Conservation (phyloP, 1,140 invertebrate genomes). For the Lordiphosa collinella region DNA sequence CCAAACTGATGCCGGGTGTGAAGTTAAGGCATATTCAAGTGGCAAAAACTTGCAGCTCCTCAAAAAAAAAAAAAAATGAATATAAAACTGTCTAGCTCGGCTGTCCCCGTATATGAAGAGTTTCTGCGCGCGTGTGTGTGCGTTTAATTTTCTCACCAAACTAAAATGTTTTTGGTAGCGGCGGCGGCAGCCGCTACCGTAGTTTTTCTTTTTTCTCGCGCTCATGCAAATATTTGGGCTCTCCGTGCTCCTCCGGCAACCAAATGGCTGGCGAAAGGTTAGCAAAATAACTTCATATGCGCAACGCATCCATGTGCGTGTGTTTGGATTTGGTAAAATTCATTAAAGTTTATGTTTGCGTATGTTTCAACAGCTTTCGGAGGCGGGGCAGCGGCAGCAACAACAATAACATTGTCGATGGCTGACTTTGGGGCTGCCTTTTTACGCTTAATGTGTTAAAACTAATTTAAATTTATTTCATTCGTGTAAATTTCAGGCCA, state of each 20-base stretch:
- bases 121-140: slow-evolving; percentile 7
- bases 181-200: slow-evolving; percentile 22
- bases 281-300: slow-evolving; percentile 73
- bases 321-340: slow-evolving; percentile 72
- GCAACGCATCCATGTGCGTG: slow-evolving; percentile 27
- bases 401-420: slow-evolving; percentile 51
- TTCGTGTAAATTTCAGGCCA: slow-evolving; percentile 31
- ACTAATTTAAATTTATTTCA: slow-evolving; percentile 78
- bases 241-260: slow-evolving; percentile 41
- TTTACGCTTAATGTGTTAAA: slow-evolving; percentile 76
- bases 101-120: slow-evolving; percentile 1
- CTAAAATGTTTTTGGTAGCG: slow-evolving; percentile 62
- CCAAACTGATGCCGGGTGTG: slow-evolving; percentile 30
- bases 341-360: slow-evolving; percentile 77
- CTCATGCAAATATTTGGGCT: slow-evolving; percentile 70
- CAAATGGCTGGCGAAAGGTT: slow-evolving; percentile 67
- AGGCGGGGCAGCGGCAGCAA: background rate
- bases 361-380: slow-evolving; percentile 56
- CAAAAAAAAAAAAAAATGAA: slow-evolving; percentile 24
- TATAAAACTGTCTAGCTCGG: slow-evolving; percentile 60
- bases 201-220: slow-evolving; percentile 47
- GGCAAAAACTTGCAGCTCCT: slow-evolving; percentile 68
- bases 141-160: slow-evolving; percentile 75
- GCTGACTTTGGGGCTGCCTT: slow-evolving; percentile 57
- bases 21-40: slow-evolving; percentile 54